A percentile compares a stretch with the other conserved stretches of the same genome.
Evolutionary conservation across 2,797 vertebrate genomes (phyloP).

Genomic region (Liasis olivaceus): DNA sequence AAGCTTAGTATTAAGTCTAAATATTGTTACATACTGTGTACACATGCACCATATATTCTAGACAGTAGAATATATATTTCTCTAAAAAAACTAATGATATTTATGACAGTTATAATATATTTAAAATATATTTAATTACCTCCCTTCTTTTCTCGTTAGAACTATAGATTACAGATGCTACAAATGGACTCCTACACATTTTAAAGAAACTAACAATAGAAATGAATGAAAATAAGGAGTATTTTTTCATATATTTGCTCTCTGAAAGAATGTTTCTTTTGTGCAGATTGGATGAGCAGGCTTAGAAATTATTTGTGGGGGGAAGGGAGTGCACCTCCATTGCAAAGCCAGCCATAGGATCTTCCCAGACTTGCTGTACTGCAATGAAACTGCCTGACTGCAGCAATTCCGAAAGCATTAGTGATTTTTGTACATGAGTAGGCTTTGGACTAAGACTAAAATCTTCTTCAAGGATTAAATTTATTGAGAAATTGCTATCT

Average conservation of each 20-base stretch:
- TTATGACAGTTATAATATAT: not conserved
- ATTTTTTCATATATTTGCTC: not conserved
- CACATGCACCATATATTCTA: accelerated
- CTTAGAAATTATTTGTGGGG: not conserved
- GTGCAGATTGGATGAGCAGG: not conserved
- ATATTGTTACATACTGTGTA: accelerated
- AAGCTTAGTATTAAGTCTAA: not conserved
- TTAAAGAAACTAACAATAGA: constrained; percentile 1
- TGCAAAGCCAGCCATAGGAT: not conserved
- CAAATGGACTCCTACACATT: not conserved
- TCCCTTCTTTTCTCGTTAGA: accelerated
- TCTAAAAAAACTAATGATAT: not conserved
- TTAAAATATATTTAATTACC: not conserved
- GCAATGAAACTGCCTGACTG: not conserved
- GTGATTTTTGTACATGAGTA: not conserved
- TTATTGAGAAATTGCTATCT: not conserved
- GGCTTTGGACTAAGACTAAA: not conserved
- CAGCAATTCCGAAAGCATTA: not conserved
- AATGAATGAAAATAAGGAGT: not conserved
- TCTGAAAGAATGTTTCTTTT: not conserved
- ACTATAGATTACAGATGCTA: not conserved
- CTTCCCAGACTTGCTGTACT: not conserved
- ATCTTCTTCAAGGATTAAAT: not conserved
- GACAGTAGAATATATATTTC: not conserved
- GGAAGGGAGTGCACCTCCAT: not conserved